Percentiles rank a stretch among this genome's conserved stretches.
Evolutionary conservation across 2,797 vertebrate genomes (phyloP).

Genomic region (Tamandua tetradactyla): DNA sequence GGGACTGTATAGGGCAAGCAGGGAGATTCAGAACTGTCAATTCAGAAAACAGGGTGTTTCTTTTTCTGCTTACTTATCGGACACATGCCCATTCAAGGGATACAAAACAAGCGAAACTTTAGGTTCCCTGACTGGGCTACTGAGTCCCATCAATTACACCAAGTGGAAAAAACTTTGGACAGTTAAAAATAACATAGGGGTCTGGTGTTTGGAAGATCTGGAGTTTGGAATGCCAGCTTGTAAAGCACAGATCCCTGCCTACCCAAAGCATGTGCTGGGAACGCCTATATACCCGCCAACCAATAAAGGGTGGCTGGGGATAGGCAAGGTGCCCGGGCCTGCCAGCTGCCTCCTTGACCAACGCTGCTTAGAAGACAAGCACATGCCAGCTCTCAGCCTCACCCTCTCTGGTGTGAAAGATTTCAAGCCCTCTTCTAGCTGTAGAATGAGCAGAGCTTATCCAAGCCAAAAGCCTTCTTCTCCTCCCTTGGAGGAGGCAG

Average conservation of each 20-base stretch:
- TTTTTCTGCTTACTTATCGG: constrained; percentile 67
- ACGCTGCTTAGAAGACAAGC: neutral
- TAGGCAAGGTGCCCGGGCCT: neutral
- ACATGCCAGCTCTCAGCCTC: too few relatives aligned
- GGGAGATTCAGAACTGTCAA: constrained; percentile 37
- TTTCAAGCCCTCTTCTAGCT: neutral
- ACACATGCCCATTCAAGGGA: constrained; percentile 65
- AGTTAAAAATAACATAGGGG: constrained; percentile 76
- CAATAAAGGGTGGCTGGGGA: fast-evolving
- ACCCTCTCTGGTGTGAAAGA: neutral
- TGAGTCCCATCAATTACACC: constrained; percentile 61
- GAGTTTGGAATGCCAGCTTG: constrained; percentile 70
- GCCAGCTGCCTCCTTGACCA: neutral
- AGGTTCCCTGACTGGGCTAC: constrained; percentile 26
- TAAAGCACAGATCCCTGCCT: constrained; percentile 56
- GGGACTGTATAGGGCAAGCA: neutral
- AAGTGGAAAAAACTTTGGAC: constrained; percentile 40
- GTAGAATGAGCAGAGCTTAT: neutral
- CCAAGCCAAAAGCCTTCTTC: neutral
- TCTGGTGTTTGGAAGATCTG: constrained; percentile 75
- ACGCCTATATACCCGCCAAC: neutral
- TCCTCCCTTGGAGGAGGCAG: neutral
- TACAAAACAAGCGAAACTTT: constrained; percentile 55
- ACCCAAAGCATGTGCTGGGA: constrained; percentile 28
- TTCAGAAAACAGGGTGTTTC: neutral